Conservation (phyloP, 1,140 invertebrate genomes). For the Bombus breviceps region DNA sequence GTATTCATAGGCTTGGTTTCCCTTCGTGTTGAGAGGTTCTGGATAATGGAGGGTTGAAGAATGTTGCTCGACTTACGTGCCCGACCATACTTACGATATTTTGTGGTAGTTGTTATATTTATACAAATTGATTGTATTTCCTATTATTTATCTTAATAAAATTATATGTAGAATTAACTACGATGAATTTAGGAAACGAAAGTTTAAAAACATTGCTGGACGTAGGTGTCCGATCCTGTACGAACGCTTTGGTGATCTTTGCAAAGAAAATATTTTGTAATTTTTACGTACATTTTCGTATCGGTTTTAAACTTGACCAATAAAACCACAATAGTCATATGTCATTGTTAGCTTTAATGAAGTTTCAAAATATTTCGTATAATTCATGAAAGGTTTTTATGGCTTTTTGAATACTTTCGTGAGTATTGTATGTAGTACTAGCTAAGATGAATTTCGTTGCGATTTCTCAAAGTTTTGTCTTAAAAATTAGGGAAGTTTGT, state of each 20-base stretch:
- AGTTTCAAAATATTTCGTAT: neutral
- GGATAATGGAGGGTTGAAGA: neutral
- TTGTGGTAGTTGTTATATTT: too few species aligned
- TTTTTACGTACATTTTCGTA: neutral
- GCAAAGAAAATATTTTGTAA: too few species aligned
- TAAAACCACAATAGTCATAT: too few species aligned
- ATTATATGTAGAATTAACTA: too few species aligned
- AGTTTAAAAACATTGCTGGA: too few species aligned
- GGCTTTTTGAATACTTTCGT: too few species aligned
- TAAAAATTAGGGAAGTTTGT: neutral
- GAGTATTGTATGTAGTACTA: neutral
- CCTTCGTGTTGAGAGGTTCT: slow-evolving; percentile 9
- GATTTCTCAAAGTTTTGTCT: neutral
- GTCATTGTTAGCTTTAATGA: neutral
- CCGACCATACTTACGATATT: too few species aligned
- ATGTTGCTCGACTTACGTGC: neutral
- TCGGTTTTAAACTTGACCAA: neutral
- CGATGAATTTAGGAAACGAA: too few species aligned
- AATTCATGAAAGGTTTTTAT: neutral
- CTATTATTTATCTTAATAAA: too few species aligned
- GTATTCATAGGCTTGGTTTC: slow-evolving; percentile 61
- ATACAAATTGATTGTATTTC: too few species aligned
- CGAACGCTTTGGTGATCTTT: too few species aligned
- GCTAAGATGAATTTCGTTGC: neutral
- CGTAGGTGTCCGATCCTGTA: too few species aligned